Conservation (phyloP, 2,113 vertebrate species). For the Xiphophorus couchianus region DNA sequence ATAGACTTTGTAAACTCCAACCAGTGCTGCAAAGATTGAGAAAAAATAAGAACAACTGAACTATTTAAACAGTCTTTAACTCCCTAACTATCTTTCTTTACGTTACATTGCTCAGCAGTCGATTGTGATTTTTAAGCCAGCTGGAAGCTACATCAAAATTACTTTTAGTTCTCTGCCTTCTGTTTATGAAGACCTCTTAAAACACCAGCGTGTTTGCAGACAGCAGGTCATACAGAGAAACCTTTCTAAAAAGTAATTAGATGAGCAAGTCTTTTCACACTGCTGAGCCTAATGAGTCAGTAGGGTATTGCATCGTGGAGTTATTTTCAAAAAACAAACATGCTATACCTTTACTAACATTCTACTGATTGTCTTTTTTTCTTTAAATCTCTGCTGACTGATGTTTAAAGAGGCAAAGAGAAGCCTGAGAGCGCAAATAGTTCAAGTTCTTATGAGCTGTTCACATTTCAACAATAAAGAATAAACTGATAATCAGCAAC, state of each 20-base stretch:
- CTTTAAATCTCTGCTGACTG: background rate
- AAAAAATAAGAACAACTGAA: slow-evolving; percentile 29
- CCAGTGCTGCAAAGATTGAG: slow-evolving; percentile 88
- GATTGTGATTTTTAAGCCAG: slow-evolving; percentile 15
- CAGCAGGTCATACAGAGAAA: slow-evolving; percentile 25
- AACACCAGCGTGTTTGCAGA: slow-evolving; percentile 20
- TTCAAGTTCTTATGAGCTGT: background rate
- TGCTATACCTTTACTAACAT: background rate
- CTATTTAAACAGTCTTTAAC: slow-evolving; percentile 6
- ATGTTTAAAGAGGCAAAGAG: background rate
- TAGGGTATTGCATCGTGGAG: slow-evolving; percentile 9
- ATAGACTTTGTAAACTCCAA: slow-evolving; percentile 97
- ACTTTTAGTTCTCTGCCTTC: slow-evolving; percentile 16
- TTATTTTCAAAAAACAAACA: background rate
- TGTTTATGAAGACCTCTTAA: slow-evolving; percentile 46
- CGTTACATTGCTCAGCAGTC: slow-evolving; percentile 44
- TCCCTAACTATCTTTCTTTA: slow-evolving; percentile 26
- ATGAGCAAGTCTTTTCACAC: slow-evolving; percentile 9
- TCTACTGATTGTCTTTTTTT: background rate
- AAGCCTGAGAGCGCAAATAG: background rate
- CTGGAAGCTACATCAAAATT: slow-evolving; percentile 36
- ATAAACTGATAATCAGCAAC: slow-evolving; percentile 14
- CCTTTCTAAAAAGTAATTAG: slow-evolving; percentile 32
- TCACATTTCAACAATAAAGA: slow-evolving; percentile 7
- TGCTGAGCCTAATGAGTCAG: slow-evolving; percentile 21